phyloP scores from a whole-genome alignment of 2,797 vertebrate species.

The Otolemur crassicaudatus region DNA sequence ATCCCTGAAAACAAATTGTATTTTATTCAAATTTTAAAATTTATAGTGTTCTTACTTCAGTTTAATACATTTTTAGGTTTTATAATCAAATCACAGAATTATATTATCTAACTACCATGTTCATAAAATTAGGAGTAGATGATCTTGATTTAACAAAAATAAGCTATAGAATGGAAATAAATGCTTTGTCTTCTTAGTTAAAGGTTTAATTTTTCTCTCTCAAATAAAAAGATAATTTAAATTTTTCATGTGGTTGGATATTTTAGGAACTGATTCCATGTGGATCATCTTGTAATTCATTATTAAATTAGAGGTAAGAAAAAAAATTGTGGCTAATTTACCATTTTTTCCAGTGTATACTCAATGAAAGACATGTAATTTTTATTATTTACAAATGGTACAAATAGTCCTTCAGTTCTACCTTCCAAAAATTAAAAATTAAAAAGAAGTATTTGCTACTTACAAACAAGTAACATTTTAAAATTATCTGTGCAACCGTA shows the following conservation, averaged over 20 bases:
- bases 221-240: neutral
- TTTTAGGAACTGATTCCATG: neutral
- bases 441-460: neutral
- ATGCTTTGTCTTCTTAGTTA: neutral
- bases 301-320: neutral
- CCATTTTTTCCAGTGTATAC: neutral
- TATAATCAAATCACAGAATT: neutral
- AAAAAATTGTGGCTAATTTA: neutral
- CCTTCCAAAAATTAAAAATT: neutral
- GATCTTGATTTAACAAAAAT: neutral
- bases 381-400: neutral
- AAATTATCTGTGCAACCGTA: neutral
- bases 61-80: neutral
- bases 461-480: neutral
- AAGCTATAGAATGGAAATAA: constrained; percentile 4
- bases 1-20: neutral
- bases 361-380: neutral
- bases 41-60: neutral
- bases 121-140: constrained; percentile 9
- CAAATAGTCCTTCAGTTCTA: neutral
- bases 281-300: constrained; percentile 16
- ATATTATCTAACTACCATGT: neutral
- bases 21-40: neutral
- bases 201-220: neutral
- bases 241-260: neutral